phyloP scores from a whole-genome alignment of 2,888 invertebrate genomes.

The Drosophila fulvimacula region DNA sequence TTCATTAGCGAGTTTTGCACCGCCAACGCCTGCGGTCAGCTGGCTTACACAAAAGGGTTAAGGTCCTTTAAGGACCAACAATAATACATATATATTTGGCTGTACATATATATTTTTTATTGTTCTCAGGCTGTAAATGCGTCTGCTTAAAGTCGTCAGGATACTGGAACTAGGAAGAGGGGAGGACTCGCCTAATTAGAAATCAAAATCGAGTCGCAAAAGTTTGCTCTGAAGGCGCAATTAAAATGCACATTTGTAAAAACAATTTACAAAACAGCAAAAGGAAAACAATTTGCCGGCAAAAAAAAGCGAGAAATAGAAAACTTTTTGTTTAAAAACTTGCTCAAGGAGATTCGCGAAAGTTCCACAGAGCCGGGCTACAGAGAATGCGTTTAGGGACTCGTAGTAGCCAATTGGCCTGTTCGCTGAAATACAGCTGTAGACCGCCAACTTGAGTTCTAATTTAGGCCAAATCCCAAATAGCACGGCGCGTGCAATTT shows the following conservation, averaged over 20 bases:
- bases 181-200: conserved; percentile 57
- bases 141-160: conserved; percentile 38
- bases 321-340: conserved; percentile 37
- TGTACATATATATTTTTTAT: conserved; percentile 1
- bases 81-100: conserved; percentile 1
- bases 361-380: conserved; percentile 5
- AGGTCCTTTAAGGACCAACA: conserved; percentile 44
- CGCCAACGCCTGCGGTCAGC: conserved; percentile 72
- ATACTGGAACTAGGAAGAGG: not conserved
- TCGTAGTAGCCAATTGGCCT: conserved; percentile 24
- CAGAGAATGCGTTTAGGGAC: conserved; percentile 22
- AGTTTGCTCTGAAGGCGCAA: conserved; percentile 55
- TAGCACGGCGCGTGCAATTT: conserved; percentile 53
- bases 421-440: conserved; percentile 10
- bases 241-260: conserved; percentile 65
- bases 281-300: conserved; percentile 52
- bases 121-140: conserved; percentile 23
- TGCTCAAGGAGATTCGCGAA: conserved; percentile 53
- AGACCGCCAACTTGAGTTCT: conserved; percentile 9
- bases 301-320: conserved; percentile 7
- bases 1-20: conserved; percentile 74
- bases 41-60: conserved; percentile 70
- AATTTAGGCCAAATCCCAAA: conserved; percentile 29
- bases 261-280: conserved; percentile 50
- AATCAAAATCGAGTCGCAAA: conserved; percentile 65